These are phyloP conservation scores for Carduelis carduelis DNA, from an alignment of 2,797 vertebrate species.

Conservation along the genomic window DNA sequence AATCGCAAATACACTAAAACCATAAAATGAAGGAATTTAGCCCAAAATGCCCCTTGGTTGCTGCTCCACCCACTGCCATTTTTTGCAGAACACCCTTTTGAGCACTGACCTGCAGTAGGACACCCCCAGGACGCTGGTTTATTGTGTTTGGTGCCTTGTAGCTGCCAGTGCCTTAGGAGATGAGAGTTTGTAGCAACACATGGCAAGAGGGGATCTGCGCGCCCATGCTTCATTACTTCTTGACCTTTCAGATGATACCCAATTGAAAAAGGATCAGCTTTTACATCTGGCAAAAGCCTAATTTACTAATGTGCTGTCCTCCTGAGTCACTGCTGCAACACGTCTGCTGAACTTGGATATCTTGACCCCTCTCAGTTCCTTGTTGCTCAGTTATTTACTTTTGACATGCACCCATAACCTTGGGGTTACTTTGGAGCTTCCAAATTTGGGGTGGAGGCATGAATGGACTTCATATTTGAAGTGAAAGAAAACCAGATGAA, in stretches of 20 bases:
- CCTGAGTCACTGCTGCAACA: conserved; percentile 54
- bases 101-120: neutral
- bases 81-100: conserved; percentile 6
- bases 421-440: neutral
- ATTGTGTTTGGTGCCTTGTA: conserved; percentile 48
- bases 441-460: neutral
- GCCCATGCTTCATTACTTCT: conserved; percentile 61
- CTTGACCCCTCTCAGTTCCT: conserved; percentile 42
- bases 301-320: conserved; percentile 70
- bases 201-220: conserved; percentile 57
- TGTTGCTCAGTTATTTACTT: conserved; percentile 21
- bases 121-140: conserved; percentile 22
- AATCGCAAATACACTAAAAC: neutral
- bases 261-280: conserved; percentile 70
- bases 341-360: conserved; percentile 28
- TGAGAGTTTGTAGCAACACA: conserved; percentile 61
- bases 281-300: conserved; percentile 69
- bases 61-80: neutral
- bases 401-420: neutral
- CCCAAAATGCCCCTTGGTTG: neutral
- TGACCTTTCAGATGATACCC: conserved; percentile 70
- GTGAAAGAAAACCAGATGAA: neutral
- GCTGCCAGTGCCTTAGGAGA: conserved; percentile 49
- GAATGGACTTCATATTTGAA: neutral
- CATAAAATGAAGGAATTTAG: neutral